A percentile compares a stretch with the other conserved stretches of the same genome.
Evolutionary conservation across 1,140 invertebrate species (phyloP).

Genomic region (Lepidurus apus): DNA sequence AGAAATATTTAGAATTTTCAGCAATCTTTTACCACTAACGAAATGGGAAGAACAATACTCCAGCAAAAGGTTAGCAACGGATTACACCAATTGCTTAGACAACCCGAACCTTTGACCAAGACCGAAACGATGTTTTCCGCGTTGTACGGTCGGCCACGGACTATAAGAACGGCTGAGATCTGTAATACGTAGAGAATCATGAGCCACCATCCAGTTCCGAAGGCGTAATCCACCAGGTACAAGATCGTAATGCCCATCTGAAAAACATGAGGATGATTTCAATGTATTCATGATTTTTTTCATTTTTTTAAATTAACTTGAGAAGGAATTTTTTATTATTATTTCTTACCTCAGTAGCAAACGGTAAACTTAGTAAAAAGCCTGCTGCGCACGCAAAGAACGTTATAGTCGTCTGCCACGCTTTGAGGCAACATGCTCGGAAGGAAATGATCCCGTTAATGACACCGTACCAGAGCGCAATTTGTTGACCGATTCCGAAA

Average conservation of each 20-base stretch:
- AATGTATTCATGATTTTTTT: background rate
- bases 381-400: conserved; percentile 77
- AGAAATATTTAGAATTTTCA: background rate
- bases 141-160: conserved; percentile 74
- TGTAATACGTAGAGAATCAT: conserved; percentile 69
- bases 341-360: conserved; percentile 73
- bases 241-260: conserved; percentile 76
- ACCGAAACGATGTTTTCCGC: conserved; percentile 72
- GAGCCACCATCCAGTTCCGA: conserved; percentile 80
- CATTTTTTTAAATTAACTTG: background rate
- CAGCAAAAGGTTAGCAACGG: conserved; percentile 75
- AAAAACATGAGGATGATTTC: conserved; percentile 39
- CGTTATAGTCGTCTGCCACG: conserved; percentile 78
- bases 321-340: background rate
- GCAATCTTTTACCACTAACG: conserved; percentile 45
- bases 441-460: conserved; percentile 72
- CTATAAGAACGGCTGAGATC: conserved; percentile 70
- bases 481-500: conserved; percentile 78
- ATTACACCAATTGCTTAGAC: conserved; percentile 45
- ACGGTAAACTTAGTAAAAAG: conserved; percentile 74
- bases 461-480: conserved; percentile 72
- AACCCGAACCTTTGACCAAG: conserved; percentile 45
- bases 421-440: conserved; percentile 61
- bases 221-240: conserved; percentile 74
- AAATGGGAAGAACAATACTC: conserved; percentile 79